phyloP scores from a whole-genome alignment of 2,113 vertebrate species.

The Butorides virescens region DNA sequence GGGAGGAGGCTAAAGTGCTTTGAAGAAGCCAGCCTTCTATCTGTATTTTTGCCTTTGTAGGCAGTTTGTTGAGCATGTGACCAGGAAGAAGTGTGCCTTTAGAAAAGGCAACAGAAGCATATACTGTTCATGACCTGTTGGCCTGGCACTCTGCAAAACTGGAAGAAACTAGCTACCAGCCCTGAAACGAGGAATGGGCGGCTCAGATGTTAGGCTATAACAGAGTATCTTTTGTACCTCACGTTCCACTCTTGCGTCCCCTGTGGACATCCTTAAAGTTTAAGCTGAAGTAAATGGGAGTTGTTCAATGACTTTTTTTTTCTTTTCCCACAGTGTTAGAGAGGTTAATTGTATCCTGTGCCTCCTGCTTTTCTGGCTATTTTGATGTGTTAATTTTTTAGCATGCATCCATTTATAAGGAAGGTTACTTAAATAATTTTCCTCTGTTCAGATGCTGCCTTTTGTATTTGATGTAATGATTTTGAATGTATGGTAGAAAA shows the following conservation, averaged over 20 bases:
- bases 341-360: slow-evolving; percentile 24
- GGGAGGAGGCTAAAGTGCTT: neutral
- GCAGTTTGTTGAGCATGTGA: neutral
- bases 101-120: neutral
- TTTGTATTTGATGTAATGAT: slow-evolving; percentile 13
- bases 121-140: neutral
- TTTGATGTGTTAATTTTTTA: slow-evolving; percentile 53
- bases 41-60: neutral
- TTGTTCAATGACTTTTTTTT: neutral
- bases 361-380: slow-evolving; percentile 53
- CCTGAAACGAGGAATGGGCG: neutral
- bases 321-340: slow-evolving; percentile 24
- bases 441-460: neutral
- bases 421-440: neutral
- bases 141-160: neutral
- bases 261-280: slow-evolving; percentile 7
- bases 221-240: neutral
- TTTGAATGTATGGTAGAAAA: neutral
- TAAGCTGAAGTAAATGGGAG: neutral
- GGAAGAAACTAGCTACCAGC: neutral
- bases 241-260: neutral
- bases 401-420: neutral
- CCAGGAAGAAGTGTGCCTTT: neutral
- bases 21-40: neutral
- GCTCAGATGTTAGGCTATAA: neutral